phyloP scores from a whole-genome alignment of 2,797 vertebrate genomes.

The Poecile montanus region DNA sequence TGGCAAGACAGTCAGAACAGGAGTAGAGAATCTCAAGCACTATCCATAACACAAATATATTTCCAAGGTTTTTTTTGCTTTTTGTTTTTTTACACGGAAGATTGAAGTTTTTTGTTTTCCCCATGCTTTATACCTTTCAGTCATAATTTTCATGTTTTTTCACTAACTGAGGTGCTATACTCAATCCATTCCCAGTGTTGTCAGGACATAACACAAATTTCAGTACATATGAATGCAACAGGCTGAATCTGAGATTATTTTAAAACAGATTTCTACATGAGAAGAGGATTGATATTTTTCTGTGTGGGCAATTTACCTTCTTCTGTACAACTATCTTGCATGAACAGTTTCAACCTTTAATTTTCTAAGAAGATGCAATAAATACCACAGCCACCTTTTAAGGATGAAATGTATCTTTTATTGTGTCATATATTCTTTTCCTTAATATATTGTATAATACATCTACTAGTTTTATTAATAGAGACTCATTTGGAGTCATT shows the following conservation, averaged over 20 bases:
- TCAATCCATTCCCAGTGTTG: not conserved
- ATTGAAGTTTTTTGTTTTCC: not conserved
- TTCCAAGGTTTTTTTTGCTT: not conserved
- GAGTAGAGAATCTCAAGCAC: accelerated
- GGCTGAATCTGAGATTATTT: not conserved
- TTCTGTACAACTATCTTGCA: not conserved
- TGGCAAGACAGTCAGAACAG: not conserved
- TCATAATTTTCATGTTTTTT: not conserved
- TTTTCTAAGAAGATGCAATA: not conserved
- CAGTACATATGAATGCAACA: not conserved
- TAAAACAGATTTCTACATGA: not conserved
- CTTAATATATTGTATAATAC: not conserved
- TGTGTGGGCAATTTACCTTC: not conserved
- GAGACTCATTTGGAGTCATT: not conserved
- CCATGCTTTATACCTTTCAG: not conserved
- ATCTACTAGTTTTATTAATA: not conserved
- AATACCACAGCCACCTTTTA: not conserved
- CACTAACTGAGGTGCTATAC: not conserved
- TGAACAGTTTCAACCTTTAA: not conserved
- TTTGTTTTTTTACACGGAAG: not conserved
- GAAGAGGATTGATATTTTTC: not conserved
- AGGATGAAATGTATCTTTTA: not conserved
- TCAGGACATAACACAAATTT: not conserved
- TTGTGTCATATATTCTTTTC: not conserved
- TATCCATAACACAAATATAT: not conserved